Evolutionary conservation across 2,888 invertebrate species (phyloP).

Genomic region (Schizotus pectinicornis): DNA sequence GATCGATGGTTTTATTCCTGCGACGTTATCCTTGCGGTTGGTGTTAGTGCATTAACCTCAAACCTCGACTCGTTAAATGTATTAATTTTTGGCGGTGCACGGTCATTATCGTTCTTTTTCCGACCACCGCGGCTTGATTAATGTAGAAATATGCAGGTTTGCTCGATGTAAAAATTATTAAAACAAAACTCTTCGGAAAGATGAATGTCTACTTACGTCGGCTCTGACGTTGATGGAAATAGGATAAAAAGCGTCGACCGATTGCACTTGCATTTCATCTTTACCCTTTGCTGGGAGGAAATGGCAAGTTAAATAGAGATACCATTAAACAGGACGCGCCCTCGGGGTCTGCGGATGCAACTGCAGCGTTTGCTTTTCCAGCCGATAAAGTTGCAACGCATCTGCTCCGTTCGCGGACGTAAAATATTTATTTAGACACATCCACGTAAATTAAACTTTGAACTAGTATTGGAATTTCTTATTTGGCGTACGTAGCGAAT

Average conservation of each 20-base stretch:
- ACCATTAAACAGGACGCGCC: neutral
- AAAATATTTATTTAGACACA: neutral
- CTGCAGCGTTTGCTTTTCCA: no score
- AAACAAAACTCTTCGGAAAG: neutral
- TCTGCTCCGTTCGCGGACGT: neutral
- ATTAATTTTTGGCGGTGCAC: no score
- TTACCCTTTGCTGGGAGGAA: conserved; percentile 4
- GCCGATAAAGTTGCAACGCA: neutral
- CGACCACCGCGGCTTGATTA: no score
- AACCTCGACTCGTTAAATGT: no score
- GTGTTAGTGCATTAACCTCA: no score
- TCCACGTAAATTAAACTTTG: neutral
- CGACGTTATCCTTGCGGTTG: no score
- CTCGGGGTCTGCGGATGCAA: no score
- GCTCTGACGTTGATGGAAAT: conserved; percentile 13
- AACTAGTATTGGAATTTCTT: conserved; percentile 1
- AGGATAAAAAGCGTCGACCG: conserved; percentile 12
- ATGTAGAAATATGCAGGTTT: no score
- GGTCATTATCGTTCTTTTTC: no score
- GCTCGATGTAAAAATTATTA: no score
- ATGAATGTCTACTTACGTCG: conserved; percentile 16
- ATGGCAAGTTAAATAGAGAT: conserved; percentile 16
- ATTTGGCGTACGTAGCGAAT: neutral
- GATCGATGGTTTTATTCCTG: no score
- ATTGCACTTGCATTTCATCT: conserved; percentile 10